Base-by-base conservation (phyloP, 2,797 vertebrate species). In the Tapirus indicus region DNA sequence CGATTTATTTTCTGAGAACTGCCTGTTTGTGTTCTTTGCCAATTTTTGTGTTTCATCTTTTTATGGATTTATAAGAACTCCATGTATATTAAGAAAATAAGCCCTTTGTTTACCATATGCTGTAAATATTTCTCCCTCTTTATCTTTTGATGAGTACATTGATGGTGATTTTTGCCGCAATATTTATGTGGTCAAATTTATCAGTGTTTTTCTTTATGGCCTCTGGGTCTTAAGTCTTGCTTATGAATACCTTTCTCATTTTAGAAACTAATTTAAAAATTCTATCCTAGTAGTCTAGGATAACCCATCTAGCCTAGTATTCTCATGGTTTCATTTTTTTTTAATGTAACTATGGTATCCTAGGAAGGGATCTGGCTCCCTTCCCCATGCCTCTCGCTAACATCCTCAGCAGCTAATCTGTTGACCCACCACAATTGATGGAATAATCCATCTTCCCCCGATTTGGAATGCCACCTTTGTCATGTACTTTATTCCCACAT, bases 1-100 rank as follows among this genome's bases (percentile, higher is more conserved):
- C 18, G 5, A 44, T 69, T 80, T 77, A 72, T 32, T 75, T 86
- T 88, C 79, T 87, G 52, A 94, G 89, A 98, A 72, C 38, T 96
- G 27, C 35, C n/a, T 93, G 18, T 83, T 83, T 93, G 29, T 79
- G 71, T 72, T 88, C 17, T 69, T 71, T 88, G 75, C 29, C 68
- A 35, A 0, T 58, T 88, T 94, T 86, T 58, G 13, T 91, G 27
- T 82, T 88, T 91, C 35, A 54, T 82, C 69, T 69, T 77, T 71
- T 91, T 66, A 71, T 2, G 83, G 49, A 68, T 88, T 92, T 94
- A 35, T 52, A 52, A 52, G 49, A 52, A 52, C 16, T 52, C 49
- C 14, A 52, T 52, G 49, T 52, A 16, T 52, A 14, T 52, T 14
- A 52, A 52, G 49, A 52, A 52, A 52, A 52, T 72, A 71, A 91